phyloP scores from a whole-genome alignment of 2,888 invertebrate genomes.

The Zootermopsis nevadensis region DNA sequence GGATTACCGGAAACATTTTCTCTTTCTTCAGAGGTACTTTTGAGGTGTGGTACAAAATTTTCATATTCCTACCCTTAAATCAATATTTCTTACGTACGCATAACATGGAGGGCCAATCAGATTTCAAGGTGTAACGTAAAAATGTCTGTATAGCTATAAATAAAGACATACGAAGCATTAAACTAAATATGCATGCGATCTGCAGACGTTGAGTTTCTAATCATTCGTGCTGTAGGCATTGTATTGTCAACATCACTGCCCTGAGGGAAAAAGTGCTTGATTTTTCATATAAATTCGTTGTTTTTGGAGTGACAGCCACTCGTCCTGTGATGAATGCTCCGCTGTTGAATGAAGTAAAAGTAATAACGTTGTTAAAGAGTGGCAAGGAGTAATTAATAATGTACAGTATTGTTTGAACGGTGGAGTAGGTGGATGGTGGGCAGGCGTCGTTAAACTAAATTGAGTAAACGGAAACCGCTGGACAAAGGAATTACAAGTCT shows the following conservation, averaged over 20 bases:
- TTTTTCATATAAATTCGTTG: not conserved
- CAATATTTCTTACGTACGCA: too few relatives aligned
- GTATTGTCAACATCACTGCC: not conserved
- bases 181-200: too few relatives aligned
- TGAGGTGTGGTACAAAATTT: too few relatives aligned
- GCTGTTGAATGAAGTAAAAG: not conserved
- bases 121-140: too few relatives aligned
- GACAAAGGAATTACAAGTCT: conserved; percentile 24
- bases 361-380: not conserved
- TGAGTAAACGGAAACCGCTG: not conserved
- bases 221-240: not conserved
- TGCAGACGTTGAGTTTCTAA: too few relatives aligned
- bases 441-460: conserved; percentile 3
- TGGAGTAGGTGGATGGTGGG: not conserved
- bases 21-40: too few relatives aligned
- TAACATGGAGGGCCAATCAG: too few relatives aligned
- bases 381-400: conserved; percentile 3
- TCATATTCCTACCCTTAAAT: too few relatives aligned
- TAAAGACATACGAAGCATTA: too few relatives aligned
- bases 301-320: not conserved
- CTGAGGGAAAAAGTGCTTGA: not conserved
- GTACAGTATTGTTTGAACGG: conserved; percentile 6
- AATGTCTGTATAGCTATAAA: too few relatives aligned
- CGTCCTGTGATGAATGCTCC: not conserved
- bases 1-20: too few relatives aligned